These are phyloP conservation scores for Gastracanthus pulcherrimus DNA, from an alignment of 2,888 invertebrate species.

Conservation along the genomic window DNA sequence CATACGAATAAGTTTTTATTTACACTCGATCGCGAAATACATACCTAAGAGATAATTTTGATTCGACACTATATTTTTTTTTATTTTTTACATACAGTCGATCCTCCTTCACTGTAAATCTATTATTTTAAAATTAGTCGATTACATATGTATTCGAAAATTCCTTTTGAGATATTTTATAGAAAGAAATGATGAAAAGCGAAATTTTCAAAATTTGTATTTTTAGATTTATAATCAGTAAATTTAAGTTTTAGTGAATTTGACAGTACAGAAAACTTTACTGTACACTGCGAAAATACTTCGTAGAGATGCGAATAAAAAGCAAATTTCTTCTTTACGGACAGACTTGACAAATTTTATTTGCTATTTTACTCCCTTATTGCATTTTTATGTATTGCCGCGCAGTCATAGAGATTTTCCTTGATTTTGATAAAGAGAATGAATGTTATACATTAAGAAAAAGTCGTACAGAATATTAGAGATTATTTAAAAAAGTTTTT, in stretches of 20 bases:
- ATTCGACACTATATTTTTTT: conserved; percentile 46
- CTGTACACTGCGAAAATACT: conserved; percentile 40
- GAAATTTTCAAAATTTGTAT: conserved; percentile 20
- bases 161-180: conserved; percentile 14
- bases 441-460: conserved; percentile 16
- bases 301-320: conserved; percentile 30
- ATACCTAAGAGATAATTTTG: conserved; percentile 52
- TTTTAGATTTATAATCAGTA: conserved; percentile 10
- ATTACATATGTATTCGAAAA: conserved; percentile 24
- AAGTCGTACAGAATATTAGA: conserved; percentile 50
- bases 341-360: conserved; percentile 34
- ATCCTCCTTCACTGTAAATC: conserved; percentile 18
- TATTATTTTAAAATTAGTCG: conserved; percentile 12
- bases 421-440: conserved; percentile 27
- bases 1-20: conserved; percentile 39
- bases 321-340: conserved; percentile 37
- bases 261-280: conserved; percentile 51
- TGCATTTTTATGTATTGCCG: conserved; percentile 36
- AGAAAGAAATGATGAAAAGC: conserved; percentile 21
- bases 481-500: conserved; percentile 45
- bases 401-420: conserved; percentile 30
- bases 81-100: conserved; percentile 37
- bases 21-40: conserved; percentile 47
- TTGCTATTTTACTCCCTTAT: conserved; percentile 21
- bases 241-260: conserved; percentile 14